Conservation (phyloP, 1,140 invertebrate species). For the Sitobion miscanthi region DNA sequence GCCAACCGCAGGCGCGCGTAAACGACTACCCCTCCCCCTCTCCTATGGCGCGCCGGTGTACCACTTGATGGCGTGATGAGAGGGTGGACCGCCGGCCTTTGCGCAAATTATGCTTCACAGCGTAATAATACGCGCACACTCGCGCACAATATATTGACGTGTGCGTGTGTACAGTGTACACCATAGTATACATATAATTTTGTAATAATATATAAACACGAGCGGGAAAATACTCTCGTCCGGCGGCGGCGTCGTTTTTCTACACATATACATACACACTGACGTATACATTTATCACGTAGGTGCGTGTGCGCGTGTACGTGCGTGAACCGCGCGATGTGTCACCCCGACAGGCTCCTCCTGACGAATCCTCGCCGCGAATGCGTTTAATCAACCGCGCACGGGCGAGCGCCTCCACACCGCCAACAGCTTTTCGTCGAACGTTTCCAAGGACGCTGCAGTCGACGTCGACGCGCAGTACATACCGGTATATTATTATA, state of each 20-base stretch:
- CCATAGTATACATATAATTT: neutral
- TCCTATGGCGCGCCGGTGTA: neutral
- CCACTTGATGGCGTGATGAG: neutral
- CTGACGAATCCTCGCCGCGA: neutral
- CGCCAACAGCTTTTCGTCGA: neutral
- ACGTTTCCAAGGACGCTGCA: conserved; percentile 31
- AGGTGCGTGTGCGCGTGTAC: neutral
- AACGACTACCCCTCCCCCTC: neutral
- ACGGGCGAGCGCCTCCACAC: neutral
- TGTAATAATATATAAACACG: neutral
- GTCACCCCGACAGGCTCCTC: conserved; percentile 1
- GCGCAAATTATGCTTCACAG: neutral
- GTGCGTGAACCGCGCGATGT: neutral
- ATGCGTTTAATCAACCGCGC: too few species aligned
- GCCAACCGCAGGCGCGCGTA: conserved; percentile 37
- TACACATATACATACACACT: neutral
- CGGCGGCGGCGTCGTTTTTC: neutral
- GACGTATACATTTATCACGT: neutral
- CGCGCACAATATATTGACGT: neutral
- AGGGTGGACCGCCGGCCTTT: neutral
- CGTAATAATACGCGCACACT: neutral
- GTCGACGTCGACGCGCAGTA: neutral
- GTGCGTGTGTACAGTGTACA: neutral
- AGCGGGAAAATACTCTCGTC: neutral
- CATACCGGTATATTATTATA: neutral